These are phyloP conservation scores for Pandemis corylana DNA, from an alignment of 2,888 invertebrate species.

Conservation along the genomic window DNA sequence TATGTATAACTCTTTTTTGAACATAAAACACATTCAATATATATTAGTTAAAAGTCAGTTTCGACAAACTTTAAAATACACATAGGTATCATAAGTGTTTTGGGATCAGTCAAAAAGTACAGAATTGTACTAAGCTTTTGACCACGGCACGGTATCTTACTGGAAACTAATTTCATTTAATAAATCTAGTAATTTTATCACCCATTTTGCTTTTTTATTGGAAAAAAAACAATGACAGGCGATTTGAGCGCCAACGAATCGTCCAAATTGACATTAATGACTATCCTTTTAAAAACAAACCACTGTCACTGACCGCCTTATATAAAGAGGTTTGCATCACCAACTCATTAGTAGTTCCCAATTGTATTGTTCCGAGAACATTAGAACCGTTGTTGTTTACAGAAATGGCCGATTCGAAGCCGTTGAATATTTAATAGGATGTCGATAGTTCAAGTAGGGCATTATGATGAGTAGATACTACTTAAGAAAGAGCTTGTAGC, in stretches of 20 bases:
- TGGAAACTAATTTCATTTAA: neutral
- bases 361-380: conserved; percentile 80
- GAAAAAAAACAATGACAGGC: neutral
- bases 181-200: neutral
- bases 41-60: too few relatives aligned
- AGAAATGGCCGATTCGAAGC: conserved; percentile 64
- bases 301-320: conserved; percentile 25
- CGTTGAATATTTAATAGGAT: conserved; percentile 72
- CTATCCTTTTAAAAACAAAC: conserved; percentile 15
- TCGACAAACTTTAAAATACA: too few relatives aligned
- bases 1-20: too few relatives aligned
- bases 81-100: too few relatives aligned
- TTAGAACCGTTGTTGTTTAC: conserved; percentile 68
- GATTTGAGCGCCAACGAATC: neutral
- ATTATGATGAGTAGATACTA: conserved; percentile 37
- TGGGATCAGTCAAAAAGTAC: too few relatives aligned
- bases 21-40: too few relatives aligned
- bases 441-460: conserved; percentile 52
- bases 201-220: neutral
- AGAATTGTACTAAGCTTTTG: neutral
- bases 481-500: conserved; percentile 18
- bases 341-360: conserved; percentile 76
- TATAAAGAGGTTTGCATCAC: conserved; percentile 54
- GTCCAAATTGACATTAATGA: conserved; percentile 4
- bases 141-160: neutral